Evolutionary conservation across 2,888 invertebrate species (phyloP).

Genomic region (Dorcus hopei): DNA sequence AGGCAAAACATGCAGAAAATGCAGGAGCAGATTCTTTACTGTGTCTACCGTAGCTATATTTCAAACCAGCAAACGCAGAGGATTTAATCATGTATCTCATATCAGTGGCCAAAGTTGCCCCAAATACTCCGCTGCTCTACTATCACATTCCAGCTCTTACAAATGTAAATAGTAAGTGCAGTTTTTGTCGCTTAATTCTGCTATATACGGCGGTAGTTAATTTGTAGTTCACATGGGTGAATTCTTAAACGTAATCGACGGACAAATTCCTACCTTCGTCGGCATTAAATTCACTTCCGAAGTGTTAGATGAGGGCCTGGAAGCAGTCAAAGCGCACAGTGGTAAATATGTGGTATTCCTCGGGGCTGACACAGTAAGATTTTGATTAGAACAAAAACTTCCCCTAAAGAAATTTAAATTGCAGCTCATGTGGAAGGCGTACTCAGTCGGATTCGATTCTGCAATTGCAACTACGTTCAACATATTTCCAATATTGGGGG

Average conservation of each 20-base stretch:
- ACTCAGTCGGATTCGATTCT: slow-evolving; percentile 67
- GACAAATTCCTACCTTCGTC: slow-evolving; percentile 67
- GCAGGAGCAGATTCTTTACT: slow-evolving; percentile 66
- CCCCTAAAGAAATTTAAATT: slow-evolving; percentile 1
- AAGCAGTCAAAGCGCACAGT: slow-evolving; percentile 55
- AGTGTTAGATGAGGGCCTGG: slow-evolving; percentile 65
- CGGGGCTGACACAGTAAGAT: slow-evolving; percentile 65
- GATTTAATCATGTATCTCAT: slow-evolving; percentile 66
- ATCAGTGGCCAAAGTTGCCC: slow-evolving; percentile 66
- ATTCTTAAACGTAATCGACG: slow-evolving; percentile 61
- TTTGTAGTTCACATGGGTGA: slow-evolving; percentile 69
- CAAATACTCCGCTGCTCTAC: slow-evolving; percentile 73
- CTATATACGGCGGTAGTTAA: not conserved
- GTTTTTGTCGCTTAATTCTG: not conserved
- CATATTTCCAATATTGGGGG: slow-evolving; percentile 59
- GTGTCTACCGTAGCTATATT: slow-evolving; percentile 74
- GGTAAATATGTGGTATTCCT: slow-evolving; percentile 60
- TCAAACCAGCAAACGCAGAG: slow-evolving; percentile 61
- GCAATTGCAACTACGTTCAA: slow-evolving; percentile 70
- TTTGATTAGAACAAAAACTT: slow-evolving; percentile 1
- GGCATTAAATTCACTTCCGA: slow-evolving; percentile 82
- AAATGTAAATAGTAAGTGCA: slow-evolving; percentile 66
- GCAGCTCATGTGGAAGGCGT: slow-evolving; percentile 65
- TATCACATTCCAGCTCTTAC: slow-evolving; percentile 78
- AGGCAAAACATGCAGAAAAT: slow-evolving; percentile 68